These are phyloP conservation scores for Steatocranus sp. DNA, from an alignment of 2,797 vertebrate genomes.

Conservation along the genomic window DNA sequence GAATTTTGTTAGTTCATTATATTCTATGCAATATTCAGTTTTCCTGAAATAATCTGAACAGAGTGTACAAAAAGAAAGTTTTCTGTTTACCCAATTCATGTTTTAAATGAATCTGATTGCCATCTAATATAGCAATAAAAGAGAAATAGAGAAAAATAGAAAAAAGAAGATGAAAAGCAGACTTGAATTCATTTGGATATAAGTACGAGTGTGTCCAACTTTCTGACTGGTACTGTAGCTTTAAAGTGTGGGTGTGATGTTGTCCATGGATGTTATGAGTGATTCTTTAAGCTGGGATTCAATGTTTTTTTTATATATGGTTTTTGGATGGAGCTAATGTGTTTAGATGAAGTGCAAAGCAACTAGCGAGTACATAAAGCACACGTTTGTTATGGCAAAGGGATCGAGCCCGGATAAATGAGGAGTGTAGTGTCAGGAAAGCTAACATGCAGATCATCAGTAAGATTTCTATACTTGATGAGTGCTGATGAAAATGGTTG, in stretches of 20 bases:
- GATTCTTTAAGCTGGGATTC: background rate
- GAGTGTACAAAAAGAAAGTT: background rate
- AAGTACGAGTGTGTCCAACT: background rate
- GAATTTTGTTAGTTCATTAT: background rate
- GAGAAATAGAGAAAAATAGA: background rate
- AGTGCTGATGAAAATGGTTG: background rate
- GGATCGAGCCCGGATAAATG: background rate
- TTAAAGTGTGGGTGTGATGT: background rate
- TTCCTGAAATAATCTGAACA: constrained; percentile 6
- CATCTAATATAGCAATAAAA: background rate
- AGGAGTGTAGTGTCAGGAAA: background rate
- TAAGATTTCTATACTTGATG: background rate
- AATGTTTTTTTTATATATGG: background rate
- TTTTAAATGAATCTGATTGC: background rate
- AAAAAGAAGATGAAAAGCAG: background rate
- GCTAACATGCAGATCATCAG: background rate
- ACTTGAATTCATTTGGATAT: background rate
- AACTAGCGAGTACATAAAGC: background rate
- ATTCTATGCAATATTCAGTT: background rate
- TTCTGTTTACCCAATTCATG: background rate
- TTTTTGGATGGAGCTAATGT: background rate
- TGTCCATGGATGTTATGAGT: background rate
- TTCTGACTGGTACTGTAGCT: background rate
- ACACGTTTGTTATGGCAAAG: background rate
- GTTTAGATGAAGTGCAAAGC: background rate